Conservation (phyloP, 2,113 vertebrate genomes). For the Microcebus ravelobensis region DNA sequence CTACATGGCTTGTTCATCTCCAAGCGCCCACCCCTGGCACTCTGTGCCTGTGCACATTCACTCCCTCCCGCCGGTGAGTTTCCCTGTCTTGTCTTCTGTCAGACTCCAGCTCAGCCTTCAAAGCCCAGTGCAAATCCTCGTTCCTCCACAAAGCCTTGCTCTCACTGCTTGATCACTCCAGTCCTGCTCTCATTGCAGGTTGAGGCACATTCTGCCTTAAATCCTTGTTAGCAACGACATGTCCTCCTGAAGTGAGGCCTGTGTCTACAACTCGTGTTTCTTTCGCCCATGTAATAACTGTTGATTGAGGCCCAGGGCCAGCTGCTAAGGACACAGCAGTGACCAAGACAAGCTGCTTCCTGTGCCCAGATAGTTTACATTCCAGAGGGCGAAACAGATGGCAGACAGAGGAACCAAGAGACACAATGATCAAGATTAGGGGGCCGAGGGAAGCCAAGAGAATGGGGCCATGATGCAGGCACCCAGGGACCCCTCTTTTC, state of each 20-base stretch:
- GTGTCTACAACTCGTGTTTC: not conserved
- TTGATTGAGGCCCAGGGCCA: slow-evolving; percentile 36
- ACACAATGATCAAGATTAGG: not conserved
- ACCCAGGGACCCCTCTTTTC: not conserved
- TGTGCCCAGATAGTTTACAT: slow-evolving; percentile 51
- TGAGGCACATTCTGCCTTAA: not conserved
- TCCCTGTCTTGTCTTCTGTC: not conserved
- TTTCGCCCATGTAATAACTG: slow-evolving; percentile 28
- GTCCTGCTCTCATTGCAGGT: not conserved
- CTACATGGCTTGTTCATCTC: not conserved
- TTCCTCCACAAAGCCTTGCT: not conserved
- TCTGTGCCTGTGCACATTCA: no score
- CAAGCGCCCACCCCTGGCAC: not conserved
- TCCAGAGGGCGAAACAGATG: slow-evolving; percentile 36
- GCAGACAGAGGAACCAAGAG: slow-evolving; percentile 33
- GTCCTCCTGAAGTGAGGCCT: not conserved
- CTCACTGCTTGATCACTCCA: not conserved
- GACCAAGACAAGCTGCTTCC: slow-evolving; percentile 63
- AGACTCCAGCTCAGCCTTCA: not conserved
- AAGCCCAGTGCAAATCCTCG: not conserved
- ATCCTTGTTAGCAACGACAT: not conserved
- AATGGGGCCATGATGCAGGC: not conserved
- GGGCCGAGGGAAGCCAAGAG: not conserved
- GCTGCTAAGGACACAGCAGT: slow-evolving; percentile 27
- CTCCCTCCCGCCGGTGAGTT: not conserved